Base-by-base conservation (phyloP, 2,888 invertebrate species). In the Drosophila barbarae region DNA sequence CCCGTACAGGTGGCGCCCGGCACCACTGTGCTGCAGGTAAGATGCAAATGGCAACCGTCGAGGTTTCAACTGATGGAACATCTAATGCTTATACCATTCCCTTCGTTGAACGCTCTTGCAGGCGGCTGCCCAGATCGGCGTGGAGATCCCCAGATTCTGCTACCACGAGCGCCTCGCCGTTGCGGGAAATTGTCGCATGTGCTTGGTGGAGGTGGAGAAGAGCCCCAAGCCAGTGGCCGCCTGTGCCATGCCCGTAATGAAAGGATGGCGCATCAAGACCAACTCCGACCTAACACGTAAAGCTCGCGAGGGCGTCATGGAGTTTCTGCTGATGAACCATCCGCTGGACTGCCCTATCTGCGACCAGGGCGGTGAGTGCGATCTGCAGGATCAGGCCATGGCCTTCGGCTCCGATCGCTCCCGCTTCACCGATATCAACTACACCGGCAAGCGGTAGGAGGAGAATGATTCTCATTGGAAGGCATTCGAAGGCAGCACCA, bases 171-270 rank as follows among this genome's bases (percentile, higher is more conserved):
- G 99, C 52, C 92, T 99, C 59, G 98, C 99, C 6, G 96, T 99
- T 32, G 99, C 99, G 73, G 99, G 99, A 46, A 99, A 99, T 91
- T 99, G 99, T 88, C 93, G 99, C 71, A 99, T 99, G 99, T 99
- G 99, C 90, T 92, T 99, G 30, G 99, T 99, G 0, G 99, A 99
- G 90, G 98, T 99, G 12, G 99, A 99, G 89, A 98, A 97, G 89
- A 97, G 98, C 41, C 95, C 98, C 2, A 98, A 99, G 92, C 99
- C 99, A 0, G 96, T 98, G 0, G 99, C 99, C 9, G 98, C 99
- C 1, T 99, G 99, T 90, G 99, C 99, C 13, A 99, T 99, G 99
- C 99, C 99, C 0, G 99, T 99, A 0, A 98, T 99, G 98, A 99
- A 99, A 90, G 99, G 99, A n/a, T 97, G 97, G 99, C 93, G 95